Percentiles rank a stretch among this genome's conserved stretches.
Conservation (phyloP, 2,888 invertebrate genomes). For the Mesochorus sp. region DNA sequence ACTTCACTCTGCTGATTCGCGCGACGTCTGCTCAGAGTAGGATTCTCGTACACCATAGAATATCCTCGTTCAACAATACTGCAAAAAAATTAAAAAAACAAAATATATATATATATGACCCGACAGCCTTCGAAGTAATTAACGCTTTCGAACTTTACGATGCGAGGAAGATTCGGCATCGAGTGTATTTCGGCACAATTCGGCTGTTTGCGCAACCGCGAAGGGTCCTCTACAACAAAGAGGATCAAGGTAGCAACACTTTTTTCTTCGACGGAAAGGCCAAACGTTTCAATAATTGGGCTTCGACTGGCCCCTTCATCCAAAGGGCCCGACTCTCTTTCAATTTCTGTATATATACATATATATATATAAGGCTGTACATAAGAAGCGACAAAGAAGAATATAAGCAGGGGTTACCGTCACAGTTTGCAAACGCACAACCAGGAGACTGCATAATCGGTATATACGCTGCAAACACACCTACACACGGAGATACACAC, state of each 20-base stretch:
- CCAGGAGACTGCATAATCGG: neutral
- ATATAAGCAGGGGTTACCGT: conserved; percentile 5
- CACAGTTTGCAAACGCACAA: conserved; percentile 18
- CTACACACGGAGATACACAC: conserved; percentile 60
- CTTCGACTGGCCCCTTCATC: neutral
- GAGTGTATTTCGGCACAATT: neutral
- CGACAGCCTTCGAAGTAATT: neutral
- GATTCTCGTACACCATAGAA: conserved; percentile 23
- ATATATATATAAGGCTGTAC: too few relatives aligned
- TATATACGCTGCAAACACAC: conserved; percentile 15
- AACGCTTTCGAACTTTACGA: neutral
- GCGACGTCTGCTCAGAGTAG: conserved; percentile 43
- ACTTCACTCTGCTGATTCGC: conserved; percentile 46
- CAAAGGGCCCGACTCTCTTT: neutral
- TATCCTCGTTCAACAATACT: conserved; percentile 15
- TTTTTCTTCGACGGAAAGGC: neutral
- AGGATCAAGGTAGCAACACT: neutral
- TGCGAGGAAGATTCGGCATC: neutral
- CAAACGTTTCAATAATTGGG: too few relatives aligned
- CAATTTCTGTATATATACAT: too few relatives aligned
- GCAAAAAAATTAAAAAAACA: neutral
- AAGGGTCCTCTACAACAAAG: neutral
- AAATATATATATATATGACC: neutral
- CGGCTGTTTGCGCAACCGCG: neutral
- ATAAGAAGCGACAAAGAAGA: neutral